These are phyloP conservation scores for Cephalotes varians DNA, from an alignment of 2,888 invertebrate genomes.

Conservation along the genomic window DNA sequence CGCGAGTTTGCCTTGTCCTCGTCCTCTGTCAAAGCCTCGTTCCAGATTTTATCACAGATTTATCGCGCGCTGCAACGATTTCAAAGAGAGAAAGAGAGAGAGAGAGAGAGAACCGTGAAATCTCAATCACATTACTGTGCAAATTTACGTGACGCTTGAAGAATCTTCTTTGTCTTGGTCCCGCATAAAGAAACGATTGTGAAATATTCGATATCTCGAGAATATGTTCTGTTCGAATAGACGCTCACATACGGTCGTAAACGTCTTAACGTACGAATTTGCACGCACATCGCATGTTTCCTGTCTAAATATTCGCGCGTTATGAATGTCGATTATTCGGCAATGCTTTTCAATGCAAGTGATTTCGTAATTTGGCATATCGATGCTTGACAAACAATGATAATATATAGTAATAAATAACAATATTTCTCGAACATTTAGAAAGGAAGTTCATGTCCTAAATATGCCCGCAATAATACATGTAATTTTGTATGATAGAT, in stretches of 20 bases:
- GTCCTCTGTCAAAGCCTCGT: neutral
- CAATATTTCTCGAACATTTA: neutral
- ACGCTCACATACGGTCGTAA: neutral
- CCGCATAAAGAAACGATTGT: conserved; percentile 1
- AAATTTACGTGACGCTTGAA: conserved; percentile 14
- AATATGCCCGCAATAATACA: neutral
- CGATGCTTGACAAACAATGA: neutral
- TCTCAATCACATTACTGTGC: neutral
- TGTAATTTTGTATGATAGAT: neutral
- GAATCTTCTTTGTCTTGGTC: conserved; percentile 10
- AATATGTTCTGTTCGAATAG: neutral
- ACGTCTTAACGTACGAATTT: neutral
- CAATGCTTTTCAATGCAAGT: neutral
- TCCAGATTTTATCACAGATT: conserved; percentile 8
- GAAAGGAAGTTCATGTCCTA: neutral
- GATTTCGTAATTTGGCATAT: neutral
- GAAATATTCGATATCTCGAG: neutral
- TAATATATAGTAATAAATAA: neutral
- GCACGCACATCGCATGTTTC: neutral
- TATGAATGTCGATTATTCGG: neutral
- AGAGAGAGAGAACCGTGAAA: neutral
- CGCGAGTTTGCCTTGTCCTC: conserved; percentile 5
- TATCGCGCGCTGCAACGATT: neutral
- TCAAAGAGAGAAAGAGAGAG: neutral
- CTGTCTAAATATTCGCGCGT: neutral